Conservation (phyloP, 2,797 vertebrate genomes). For the Brachyalestes nurse region DNA sequence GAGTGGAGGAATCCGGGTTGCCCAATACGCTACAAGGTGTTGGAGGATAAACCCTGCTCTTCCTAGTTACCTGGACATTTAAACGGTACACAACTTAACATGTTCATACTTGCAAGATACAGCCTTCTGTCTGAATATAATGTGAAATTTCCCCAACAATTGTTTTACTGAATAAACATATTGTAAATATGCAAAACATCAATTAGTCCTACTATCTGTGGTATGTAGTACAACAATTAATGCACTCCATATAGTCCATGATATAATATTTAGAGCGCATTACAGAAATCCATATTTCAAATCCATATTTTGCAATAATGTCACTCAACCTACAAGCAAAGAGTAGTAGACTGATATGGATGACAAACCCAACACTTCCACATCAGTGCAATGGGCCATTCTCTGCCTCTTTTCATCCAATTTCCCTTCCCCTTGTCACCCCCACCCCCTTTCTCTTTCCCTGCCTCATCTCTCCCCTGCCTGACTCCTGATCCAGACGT, state of each 20-base stretch:
- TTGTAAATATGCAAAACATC: too few relatives aligned
- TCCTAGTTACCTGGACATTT: too few relatives aligned
- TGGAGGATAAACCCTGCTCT: too few relatives aligned
- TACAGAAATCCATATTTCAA: not conserved
- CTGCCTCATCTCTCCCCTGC: not conserved
- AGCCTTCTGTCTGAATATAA: too few relatives aligned
- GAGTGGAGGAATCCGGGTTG: too few relatives aligned
- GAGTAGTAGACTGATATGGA: not conserved
- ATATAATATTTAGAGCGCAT: not conserved
- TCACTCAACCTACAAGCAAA: not conserved
- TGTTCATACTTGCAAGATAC: too few relatives aligned
- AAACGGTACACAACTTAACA: too few relatives aligned
- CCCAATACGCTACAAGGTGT: too few relatives aligned
- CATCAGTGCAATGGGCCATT: not conserved
- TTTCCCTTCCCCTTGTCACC: not conserved
- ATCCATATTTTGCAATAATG: not conserved
- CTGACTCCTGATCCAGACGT: slow-evolving; percentile 18
- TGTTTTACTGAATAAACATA: too few relatives aligned
- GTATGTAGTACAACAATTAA: too few relatives aligned
- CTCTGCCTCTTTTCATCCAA: slow-evolving; percentile 6
- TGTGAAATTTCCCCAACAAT: too few relatives aligned
- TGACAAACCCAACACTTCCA: not conserved
- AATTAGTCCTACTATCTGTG: too few relatives aligned
- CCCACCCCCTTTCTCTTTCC: not conserved
- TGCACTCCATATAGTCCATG: not conserved